A percentile compares a stretch with the other conserved stretches of the same genome.
Evolutionary conservation across 2,888 invertebrate genomes (phyloP).

Genomic region (Apoda limacodes): DNA sequence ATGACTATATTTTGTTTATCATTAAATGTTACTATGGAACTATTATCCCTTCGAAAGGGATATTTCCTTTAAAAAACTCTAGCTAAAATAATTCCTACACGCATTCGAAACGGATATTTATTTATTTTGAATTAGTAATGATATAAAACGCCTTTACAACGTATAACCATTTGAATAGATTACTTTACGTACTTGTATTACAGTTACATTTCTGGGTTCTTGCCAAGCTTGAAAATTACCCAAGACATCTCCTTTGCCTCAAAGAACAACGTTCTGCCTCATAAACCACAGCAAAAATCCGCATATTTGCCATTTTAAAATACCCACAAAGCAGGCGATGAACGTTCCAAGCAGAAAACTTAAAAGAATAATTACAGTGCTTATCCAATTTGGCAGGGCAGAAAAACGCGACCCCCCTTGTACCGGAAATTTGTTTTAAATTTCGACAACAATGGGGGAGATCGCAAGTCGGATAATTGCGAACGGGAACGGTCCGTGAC

Average conservation of each 20-base stretch:
- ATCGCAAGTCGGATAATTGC: slow-evolving; percentile 60
- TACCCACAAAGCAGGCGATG: slow-evolving; percentile 41
- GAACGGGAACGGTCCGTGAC: slow-evolving; percentile 56
- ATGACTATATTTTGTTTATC: too few relatives aligned
- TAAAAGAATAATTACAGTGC: slow-evolving; percentile 64
- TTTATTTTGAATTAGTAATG: too few relatives aligned
- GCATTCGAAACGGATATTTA: too few relatives aligned
- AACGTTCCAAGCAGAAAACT: slow-evolving; percentile 29
- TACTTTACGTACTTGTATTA: too few relatives aligned
- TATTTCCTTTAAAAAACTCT: too few relatives aligned
- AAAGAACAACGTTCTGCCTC: slow-evolving; percentile 37
- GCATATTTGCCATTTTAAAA: slow-evolving; percentile 34
- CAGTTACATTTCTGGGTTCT: too few relatives aligned
- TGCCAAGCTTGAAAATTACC: slow-evolving; percentile 1
- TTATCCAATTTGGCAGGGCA: slow-evolving; percentile 67
- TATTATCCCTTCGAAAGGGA: too few relatives aligned
- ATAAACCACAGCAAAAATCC: slow-evolving; percentile 41
- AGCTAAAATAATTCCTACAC: too few relatives aligned
- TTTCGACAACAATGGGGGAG: slow-evolving; percentile 68
- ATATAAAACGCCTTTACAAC: too few relatives aligned
- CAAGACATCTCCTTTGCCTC: slow-evolving; percentile 5
- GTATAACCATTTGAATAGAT: too few relatives aligned
- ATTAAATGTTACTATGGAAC: too few relatives aligned
- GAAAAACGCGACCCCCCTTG: slow-evolving; percentile 63
- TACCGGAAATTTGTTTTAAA: slow-evolving; percentile 68